Conservation (phyloP, 2,797 vertebrate genomes). For the Neostethus bicornis region DNA sequence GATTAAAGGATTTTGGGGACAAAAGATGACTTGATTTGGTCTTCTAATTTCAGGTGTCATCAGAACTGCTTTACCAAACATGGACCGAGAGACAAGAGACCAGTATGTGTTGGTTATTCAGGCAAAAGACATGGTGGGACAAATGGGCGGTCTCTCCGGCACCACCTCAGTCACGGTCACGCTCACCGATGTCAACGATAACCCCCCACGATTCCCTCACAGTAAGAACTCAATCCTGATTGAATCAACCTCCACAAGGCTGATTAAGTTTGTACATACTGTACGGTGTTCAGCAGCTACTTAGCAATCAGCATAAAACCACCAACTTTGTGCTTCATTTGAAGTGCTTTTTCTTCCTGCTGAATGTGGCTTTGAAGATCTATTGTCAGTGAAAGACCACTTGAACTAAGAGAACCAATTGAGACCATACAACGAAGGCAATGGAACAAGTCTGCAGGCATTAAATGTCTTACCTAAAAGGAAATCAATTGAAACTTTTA, state of each 20-base stretch:
- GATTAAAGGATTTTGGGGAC: background rate
- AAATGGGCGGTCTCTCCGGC: conserved; percentile 95
- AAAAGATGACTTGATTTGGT: background rate
- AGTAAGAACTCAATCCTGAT: conserved; percentile 79
- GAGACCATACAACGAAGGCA: conserved; percentile 7
- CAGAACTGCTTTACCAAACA: conserved; percentile 94
- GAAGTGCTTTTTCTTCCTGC: background rate
- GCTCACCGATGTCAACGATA: conserved; percentile 95
- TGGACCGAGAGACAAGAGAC: conserved; percentile 96
- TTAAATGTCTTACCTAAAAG: conserved; percentile 14
- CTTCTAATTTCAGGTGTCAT: conserved; percentile 84
- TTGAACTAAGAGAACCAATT: conserved; percentile 35
- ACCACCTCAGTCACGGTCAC: conserved; percentile 95
- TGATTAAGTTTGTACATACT: conserved; percentile 15
- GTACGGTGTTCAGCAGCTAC: conserved; percentile 22
- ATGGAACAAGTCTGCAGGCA: background rate
- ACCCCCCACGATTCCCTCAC: conserved; percentile 90
- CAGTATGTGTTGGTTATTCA: conserved; percentile 96
- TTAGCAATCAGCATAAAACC: conserved; percentile 39
- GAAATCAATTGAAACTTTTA: background rate
- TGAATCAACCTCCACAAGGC: background rate
- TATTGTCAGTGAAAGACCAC: conserved; percentile 29
- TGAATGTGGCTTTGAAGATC: conserved; percentile 28
- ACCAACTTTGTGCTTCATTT: conserved; percentile 5
- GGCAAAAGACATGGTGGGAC: conserved; percentile 98